These are phyloP conservation scores for Calonectris borealis DNA, from an alignment of 2,113 vertebrate genomes.

Conservation along the genomic window DNA sequence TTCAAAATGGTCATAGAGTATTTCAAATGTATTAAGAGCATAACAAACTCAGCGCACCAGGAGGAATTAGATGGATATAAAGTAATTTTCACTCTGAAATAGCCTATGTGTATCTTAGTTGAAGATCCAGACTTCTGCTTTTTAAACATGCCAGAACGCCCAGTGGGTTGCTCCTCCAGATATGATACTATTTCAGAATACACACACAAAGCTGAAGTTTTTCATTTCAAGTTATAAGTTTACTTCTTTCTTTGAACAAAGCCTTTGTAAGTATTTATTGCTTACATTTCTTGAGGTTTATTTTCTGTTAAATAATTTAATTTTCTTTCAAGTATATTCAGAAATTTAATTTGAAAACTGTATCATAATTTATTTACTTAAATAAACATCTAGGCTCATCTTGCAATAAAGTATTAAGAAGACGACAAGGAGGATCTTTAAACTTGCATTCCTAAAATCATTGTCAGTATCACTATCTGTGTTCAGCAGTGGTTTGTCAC, in stretches of 20 bases:
- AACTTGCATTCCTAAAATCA: neutral
- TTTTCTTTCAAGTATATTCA: neutral
- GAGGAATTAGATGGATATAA: neutral
- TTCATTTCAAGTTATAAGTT: neutral
- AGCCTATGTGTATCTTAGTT: neutral
- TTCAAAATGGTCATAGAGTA: neutral
- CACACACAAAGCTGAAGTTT: neutral
- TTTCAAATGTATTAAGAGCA: neutral
- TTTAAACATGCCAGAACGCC: neutral
- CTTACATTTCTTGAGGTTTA: neutral
- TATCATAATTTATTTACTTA: neutral
- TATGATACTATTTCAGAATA: neutral
- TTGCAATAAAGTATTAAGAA: neutral
- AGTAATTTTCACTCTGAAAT: neutral
- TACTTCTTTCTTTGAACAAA: neutral
- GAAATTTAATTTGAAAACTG: neutral
- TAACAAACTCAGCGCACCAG: neutral
- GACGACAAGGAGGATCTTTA: neutral
- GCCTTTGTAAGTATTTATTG: neutral
- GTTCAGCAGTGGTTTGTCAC: neutral
- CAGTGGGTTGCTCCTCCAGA: neutral
- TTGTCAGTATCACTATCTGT: neutral
- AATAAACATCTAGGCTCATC: neutral
- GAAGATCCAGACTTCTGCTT: neutral
- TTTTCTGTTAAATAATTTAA: neutral